phyloP scores from a whole-genome alignment of 2,888 invertebrate species.

The Sminthurides aquaticus region DNA sequence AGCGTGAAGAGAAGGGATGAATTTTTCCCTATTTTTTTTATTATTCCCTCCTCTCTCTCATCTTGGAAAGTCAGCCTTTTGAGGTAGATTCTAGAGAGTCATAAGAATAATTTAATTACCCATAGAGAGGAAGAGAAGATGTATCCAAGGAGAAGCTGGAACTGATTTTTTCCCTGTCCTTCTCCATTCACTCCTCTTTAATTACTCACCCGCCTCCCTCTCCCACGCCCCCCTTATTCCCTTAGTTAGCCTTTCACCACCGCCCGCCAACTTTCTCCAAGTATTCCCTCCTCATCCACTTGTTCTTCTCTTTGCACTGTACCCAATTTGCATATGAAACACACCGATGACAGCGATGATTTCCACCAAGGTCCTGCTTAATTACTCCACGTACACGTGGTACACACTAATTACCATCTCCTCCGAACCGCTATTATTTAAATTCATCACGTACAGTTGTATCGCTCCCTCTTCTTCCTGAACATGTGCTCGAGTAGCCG shows the following conservation, averaged over 20 bases:
- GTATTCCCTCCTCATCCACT: background rate
- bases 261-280: background rate
- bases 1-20: no score
- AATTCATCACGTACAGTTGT: background rate
- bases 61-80: no score
- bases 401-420: background rate
- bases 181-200: constrained; percentile 29
- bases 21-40: no score
- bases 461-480: no score
- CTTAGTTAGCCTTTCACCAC: background rate
- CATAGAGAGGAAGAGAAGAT: background rate
- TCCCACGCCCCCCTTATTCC: background rate
- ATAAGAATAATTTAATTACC: constrained; percentile 43
- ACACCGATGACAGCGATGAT: background rate
- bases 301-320: background rate
- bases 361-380: background rate
- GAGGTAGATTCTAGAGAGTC: constrained; percentile 16
- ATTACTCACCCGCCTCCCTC: constrained; percentile 29
- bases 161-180: constrained; percentile 36
- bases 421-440: background rate
- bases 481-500: no score
- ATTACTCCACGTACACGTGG: background rate
- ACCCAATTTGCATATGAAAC: background rate
- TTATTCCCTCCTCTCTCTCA: background rate
- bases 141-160: background rate